phyloP scores from a whole-genome alignment of 1,140 invertebrate species.

The Drosophila biarmipes region DNA sequence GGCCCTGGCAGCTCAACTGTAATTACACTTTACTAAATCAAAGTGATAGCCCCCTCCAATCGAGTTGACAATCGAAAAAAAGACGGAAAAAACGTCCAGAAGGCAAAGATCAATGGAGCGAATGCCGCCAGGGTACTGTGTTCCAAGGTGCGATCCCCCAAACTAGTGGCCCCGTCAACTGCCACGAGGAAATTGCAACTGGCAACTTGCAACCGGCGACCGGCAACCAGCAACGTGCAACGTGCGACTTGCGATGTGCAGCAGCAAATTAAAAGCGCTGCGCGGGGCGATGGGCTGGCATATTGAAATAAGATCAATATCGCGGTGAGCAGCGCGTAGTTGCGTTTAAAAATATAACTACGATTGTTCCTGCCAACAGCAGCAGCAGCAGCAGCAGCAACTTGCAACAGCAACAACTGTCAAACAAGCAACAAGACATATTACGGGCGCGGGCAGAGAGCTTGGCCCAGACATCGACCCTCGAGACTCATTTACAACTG shows the following conservation, averaged over 20 bases:
- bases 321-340: constrained; percentile 75
- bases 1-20: constrained; percentile 13
- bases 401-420: constrained; percentile 76
- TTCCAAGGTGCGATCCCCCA: constrained; percentile 44
- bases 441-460: constrained; percentile 67
- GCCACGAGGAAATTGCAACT: constrained; percentile 50
- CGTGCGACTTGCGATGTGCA: constrained; percentile 20
- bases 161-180: constrained; percentile 54
- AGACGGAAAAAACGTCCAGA: constrained; percentile 5
- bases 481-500: constrained; percentile 79
- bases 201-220: constrained; percentile 26
- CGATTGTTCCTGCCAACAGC: constrained; percentile 62
- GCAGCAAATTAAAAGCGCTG: constrained; percentile 71
- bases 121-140: constrained; percentile 24
- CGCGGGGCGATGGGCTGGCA: constrained; percentile 51
- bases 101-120: constrained; percentile 44
- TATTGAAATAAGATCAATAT: constrained; percentile 83
- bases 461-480: constrained; percentile 38
- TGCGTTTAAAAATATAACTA: constrained; percentile 77
- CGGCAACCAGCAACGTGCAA: constrained; percentile 1
- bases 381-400: constrained; percentile 6
- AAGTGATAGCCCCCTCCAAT: constrained; percentile 17
- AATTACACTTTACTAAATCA: constrained; percentile 53
- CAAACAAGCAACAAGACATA: constrained; percentile 84
- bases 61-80: constrained; percentile 42